These are phyloP conservation scores for Hybognathus amarus DNA, from an alignment of 2,797 vertebrate species.

Conservation along the genomic window DNA sequence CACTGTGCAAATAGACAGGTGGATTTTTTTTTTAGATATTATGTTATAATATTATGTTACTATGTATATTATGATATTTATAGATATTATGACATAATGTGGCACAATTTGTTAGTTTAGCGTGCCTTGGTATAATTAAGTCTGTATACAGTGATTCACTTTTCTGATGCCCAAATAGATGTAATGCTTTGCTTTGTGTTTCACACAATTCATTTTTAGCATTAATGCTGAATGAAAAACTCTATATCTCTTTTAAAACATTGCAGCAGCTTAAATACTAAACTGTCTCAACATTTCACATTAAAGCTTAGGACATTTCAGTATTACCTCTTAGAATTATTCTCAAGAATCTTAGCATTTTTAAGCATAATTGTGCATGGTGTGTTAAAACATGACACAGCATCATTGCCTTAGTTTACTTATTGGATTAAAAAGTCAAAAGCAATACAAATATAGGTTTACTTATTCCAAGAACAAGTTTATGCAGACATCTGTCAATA, in stretches of 20 bases:
- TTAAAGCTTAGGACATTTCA: not conserved
- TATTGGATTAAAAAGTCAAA: not conserved
- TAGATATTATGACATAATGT: not conserved
- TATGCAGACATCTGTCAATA: conserved; percentile 44
- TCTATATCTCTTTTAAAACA: not conserved
- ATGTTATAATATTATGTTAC: not conserved
- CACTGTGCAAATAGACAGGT: not conserved
- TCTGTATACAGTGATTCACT: not conserved
- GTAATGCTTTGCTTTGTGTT: not conserved
- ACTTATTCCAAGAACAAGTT: conserved; percentile 31
- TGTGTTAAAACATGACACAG: not conserved
- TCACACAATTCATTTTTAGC: not conserved
- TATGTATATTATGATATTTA: too few relatives aligned
- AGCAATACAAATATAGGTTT: not conserved
- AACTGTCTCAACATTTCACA: not conserved
- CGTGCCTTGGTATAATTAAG: not conserved
- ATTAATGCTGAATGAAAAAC: not conserved
- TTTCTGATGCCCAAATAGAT: not conserved
- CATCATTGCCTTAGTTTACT: not conserved
- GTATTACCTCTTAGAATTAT: too few relatives aligned
- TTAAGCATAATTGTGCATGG: not conserved
- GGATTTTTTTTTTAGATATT: not conserved
- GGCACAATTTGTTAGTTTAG: not conserved
- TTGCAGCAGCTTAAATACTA: not conserved
- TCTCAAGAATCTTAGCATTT: not conserved